Evolutionary conservation across 64 coral and sea anemone genomes (phyloP).

Genomic region (Astreopora myriophthalma): DNA sequence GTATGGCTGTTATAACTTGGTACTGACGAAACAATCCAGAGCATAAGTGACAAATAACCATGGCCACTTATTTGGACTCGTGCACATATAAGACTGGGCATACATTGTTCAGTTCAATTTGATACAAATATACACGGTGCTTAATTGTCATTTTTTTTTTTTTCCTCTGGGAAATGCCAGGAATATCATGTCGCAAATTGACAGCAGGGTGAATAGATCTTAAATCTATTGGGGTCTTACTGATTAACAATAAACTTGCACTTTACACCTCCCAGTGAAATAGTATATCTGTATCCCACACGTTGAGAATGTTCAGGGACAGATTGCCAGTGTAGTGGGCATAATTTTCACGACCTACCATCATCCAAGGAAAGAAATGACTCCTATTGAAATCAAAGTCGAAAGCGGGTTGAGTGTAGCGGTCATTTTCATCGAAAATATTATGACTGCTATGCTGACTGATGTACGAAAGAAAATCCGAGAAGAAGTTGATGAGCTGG

Average conservation of each 20-base stretch:
- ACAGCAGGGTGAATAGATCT: background rate
- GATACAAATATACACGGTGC: background rate
- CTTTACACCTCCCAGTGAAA: background rate
- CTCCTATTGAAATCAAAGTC: background rate
- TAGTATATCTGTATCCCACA: background rate
- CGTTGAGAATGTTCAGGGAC: background rate
- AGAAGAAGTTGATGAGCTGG: constrained; percentile 14
- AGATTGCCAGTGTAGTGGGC: background rate
- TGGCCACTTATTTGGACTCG: no score
- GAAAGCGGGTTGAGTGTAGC: background rate
- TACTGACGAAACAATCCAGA: no score
- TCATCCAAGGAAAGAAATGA: background rate
- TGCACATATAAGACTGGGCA: no score
- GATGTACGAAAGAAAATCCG: constrained; percentile 3
- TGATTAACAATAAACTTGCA: background rate
- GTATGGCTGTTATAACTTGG: no score
- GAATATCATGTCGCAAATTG: background rate
- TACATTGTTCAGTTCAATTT: background rate
- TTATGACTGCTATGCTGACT: background rate
- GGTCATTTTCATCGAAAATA: constrained; percentile 4
- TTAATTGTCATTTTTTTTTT: background rate
- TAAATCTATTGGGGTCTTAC: background rate
- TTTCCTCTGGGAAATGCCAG: background rate
- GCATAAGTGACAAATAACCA: no score
- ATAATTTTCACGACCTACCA: background rate